Evolutionary conservation across 1,140 invertebrate species (phyloP).

Genomic region (Tetramorium simillimum): DNA sequence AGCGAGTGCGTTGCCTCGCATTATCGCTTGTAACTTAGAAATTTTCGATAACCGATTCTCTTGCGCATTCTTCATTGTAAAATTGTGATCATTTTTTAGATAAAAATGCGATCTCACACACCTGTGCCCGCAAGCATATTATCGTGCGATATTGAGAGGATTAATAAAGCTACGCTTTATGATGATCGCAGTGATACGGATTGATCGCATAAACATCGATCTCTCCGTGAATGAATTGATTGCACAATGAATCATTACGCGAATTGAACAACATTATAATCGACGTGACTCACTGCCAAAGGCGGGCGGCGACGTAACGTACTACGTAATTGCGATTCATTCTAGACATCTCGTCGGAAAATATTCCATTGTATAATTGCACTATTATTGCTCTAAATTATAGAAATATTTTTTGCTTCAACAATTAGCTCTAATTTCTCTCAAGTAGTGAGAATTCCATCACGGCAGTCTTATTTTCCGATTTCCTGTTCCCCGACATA

Average conservation of each 20-base stretch:
- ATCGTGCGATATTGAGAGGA: not conserved
- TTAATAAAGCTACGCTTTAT: not conserved
- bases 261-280: constrained; percentile 33
- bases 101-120: not conserved
- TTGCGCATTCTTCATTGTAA: not conserved
- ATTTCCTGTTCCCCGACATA: not conserved
- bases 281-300: constrained; percentile 25
- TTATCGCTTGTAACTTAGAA: not conserved
- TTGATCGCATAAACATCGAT: not conserved
- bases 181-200: not conserved
- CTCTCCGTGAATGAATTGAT: constrained; percentile 28
- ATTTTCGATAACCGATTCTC: not conserved
- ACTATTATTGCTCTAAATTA: not conserved
- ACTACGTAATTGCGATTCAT: not conserved
- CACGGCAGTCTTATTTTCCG: not conserved
- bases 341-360: not conserved
- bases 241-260: constrained; percentile 17
- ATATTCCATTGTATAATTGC: not conserved
- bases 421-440: not conserved
- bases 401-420: not conserved
- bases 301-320: not conserved
- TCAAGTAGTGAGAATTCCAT: not conserved
- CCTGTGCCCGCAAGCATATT: not conserved
- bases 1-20: not conserved
- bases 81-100: not conserved